Conservation (phyloP, 2,797 vertebrate species). For the Notoglanidium macrostoma region DNA sequence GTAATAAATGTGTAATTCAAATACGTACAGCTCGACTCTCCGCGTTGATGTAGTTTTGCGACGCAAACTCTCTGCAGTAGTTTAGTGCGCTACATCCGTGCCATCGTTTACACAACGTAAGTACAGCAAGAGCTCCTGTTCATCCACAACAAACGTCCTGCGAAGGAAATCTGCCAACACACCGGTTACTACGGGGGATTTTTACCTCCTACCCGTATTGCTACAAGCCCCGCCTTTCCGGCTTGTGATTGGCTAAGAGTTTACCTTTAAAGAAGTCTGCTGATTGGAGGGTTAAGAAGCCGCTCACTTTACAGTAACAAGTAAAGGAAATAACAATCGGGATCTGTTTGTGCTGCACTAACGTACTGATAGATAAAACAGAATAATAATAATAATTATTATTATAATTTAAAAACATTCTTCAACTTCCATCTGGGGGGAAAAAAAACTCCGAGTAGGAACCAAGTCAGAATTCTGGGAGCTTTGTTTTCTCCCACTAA, state of each 20-base stretch:
- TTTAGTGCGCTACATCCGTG: conserved; percentile 4
- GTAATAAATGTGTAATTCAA: background rate
- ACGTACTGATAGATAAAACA: background rate
- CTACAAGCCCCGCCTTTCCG: background rate
- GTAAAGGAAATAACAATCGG: background rate
- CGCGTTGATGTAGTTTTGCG: background rate
- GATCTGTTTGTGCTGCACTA: background rate
- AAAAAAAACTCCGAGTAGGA: background rate
- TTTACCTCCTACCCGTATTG: background rate
- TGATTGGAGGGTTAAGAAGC: background rate
- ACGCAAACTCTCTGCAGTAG: background rate
- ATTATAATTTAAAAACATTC: no score
- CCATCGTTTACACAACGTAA: conserved; percentile 25
- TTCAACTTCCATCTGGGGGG: no score
- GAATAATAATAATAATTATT: background rate
- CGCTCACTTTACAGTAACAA: background rate
- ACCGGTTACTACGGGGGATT: background rate
- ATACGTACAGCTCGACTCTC: conserved; percentile 21
- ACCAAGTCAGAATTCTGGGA: background rate
- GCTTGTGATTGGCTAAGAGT: background rate
- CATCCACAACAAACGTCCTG: background rate
- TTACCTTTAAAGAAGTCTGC: no score
- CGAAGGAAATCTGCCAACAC: conserved; percentile 35
- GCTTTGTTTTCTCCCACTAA: background rate
- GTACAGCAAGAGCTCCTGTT: conserved; percentile 6